These are phyloP conservation scores for Hafferia zeledoni DNA, from an alignment of 2,797 vertebrate species.

Conservation along the genomic window DNA sequence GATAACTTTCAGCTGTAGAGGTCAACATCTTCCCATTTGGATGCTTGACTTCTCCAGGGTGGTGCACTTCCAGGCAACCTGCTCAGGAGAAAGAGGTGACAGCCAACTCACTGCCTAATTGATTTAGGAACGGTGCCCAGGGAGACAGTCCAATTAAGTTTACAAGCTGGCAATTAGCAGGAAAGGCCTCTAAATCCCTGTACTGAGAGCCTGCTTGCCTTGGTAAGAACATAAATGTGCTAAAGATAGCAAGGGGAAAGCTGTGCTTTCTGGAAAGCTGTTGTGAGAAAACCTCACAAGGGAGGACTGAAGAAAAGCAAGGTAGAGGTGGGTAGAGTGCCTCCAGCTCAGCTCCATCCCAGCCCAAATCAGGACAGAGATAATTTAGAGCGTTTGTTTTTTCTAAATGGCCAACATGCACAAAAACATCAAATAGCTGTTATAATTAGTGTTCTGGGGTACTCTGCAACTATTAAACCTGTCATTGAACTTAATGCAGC, in stretches of 20 bases:
- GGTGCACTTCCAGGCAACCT: slow-evolving; percentile 79
- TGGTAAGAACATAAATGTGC: slow-evolving; percentile 84
- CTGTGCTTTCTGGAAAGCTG: slow-evolving; percentile 77
- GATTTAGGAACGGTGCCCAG: slow-evolving; percentile 85
- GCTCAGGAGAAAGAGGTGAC: slow-evolving; percentile 82
- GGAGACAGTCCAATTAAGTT: slow-evolving; percentile 93
- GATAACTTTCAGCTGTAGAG: slow-evolving; percentile 79
- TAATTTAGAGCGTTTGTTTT: slow-evolving; percentile 45
- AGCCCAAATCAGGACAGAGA: slow-evolving; percentile 60
- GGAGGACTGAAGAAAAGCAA: slow-evolving; percentile 71
- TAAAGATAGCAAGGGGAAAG: slow-evolving; percentile 79
- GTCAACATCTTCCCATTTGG: slow-evolving; percentile 81
- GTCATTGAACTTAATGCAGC: slow-evolving; percentile 36
- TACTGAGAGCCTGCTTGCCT: slow-evolving; percentile 87
- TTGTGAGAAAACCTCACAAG: slow-evolving; percentile 73
- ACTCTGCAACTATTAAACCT: slow-evolving; percentile 57
- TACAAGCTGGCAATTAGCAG: slow-evolving; percentile 95
- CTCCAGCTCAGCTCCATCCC: slow-evolving; percentile 55
- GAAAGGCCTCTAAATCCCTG: slow-evolving; percentile 89
- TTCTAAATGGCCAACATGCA: slow-evolving; percentile 48
- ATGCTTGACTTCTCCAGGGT: slow-evolving; percentile 80
- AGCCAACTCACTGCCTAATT: slow-evolving; percentile 87
- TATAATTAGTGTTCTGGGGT: slow-evolving; percentile 66
- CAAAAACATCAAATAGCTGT: slow-evolving; percentile 64
- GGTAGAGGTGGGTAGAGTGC: slow-evolving; percentile 56